Evolutionary conservation across 2,888 invertebrate genomes (phyloP), one percentile per base, ranked within the genome.

Genomic region (Acrobasis repandana): DNA sequence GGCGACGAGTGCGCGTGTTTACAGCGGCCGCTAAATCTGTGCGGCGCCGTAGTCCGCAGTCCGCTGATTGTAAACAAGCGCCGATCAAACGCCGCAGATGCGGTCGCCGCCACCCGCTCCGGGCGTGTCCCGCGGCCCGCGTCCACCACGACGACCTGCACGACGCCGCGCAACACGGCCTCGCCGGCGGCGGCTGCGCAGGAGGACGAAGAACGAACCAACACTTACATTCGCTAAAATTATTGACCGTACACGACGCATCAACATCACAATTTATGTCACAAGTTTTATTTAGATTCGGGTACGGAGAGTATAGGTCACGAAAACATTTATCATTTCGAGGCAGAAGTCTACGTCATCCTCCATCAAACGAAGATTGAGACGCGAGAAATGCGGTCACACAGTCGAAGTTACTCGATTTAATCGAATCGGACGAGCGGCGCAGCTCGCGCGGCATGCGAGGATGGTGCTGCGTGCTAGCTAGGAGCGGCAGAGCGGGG

Each of bases 1-100:
- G 77, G 75, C 78, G 77, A 69, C 70, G 70, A 67, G 61, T 56
- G 65, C 67, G 70, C 67, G 70, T 74, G 72, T 69, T 69, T 73
- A 73, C 63, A 66, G 75, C 70, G 69, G 48, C 50, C 58, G 73
- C 71, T 73, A 71, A 72, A 71, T 71, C 69, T 63, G 73, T 67
- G 75, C 72, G 68, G 68, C 71, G 65, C 66, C 67, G 67, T 67
- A 58, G 67, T 65, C 64, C 64, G 61, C 28, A 28, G 28, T 6
- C 28, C 56, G 62, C 57, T 50, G 62, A 54, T 64, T 57, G 69
- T 70, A 71, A 70, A 69, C 72, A 73, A 69, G 61, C 64, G 63
- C 28, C 68, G 67, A 67, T 61, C 64, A 62, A 66, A 67, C 66
- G 68, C 61, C 64, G 63, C 68, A 65, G 52, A 16, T 36, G 52